Percentiles rank a stretch among this genome's conserved stretches.
Conservation (phyloP, 2,113 vertebrate genomes). For the Aphelocoma coerulescens region DNA sequence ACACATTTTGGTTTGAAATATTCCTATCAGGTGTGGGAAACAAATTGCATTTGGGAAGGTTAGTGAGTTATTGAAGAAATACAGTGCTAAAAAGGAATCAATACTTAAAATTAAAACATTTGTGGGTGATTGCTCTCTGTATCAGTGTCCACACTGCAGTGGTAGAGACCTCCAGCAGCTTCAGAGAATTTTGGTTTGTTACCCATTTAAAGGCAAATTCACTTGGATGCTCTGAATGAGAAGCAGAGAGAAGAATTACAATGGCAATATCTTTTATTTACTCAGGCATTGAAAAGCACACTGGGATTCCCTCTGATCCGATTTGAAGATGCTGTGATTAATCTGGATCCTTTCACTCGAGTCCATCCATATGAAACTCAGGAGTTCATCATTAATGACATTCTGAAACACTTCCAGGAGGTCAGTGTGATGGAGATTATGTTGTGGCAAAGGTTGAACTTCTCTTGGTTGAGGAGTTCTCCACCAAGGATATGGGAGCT, state of each 20-base stretch:
- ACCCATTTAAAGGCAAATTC: neutral
- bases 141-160: neutral
- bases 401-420: constrained; percentile 96
- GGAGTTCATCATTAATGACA: constrained; percentile 93
- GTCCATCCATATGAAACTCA: constrained; percentile 96
- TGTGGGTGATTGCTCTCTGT: neutral
- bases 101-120: neutral
- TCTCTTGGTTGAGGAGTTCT: neutral
- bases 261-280: neutral
- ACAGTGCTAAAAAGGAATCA: neutral
- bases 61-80: neutral
- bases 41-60: neutral
- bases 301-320: constrained; percentile 90
- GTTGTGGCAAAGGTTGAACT: neutral
- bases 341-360: constrained; percentile 92
- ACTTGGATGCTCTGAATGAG: neutral
- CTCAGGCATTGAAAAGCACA: constrained; percentile 88
- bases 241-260: neutral
- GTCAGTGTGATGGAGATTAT: constrained; percentile 55
- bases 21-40: neutral
- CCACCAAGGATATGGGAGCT: neutral
- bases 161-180: neutral
- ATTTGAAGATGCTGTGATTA: constrained; percentile 94
- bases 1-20: neutral
- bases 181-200: neutral